phyloP scores from a whole-genome alignment of 2,113 vertebrate species.

The Gila orcuttii region DNA sequence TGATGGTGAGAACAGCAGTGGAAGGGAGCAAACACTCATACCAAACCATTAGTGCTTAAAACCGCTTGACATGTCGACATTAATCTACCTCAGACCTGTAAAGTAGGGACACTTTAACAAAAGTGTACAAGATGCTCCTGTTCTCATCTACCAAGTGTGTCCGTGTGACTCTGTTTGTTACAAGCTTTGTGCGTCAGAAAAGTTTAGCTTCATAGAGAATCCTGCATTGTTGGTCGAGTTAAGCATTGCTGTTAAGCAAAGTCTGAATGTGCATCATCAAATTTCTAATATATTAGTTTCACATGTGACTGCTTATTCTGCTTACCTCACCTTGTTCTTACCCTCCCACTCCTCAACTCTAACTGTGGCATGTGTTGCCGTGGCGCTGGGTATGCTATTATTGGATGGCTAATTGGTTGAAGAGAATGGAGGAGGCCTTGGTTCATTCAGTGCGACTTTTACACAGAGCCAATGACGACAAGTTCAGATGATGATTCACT shows the following conservation, averaged over 20 bases:
- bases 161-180: background rate
- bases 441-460: background rate
- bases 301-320: background rate
- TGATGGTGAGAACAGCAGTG: conserved; percentile 33
- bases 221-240: background rate
- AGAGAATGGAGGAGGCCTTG: conserved; percentile 26
- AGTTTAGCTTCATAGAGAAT: background rate
- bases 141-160: conserved; percentile 25
- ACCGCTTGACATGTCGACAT: conserved; percentile 51
- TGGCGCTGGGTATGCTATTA: conserved; percentile 45
- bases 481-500: conserved; percentile 27
- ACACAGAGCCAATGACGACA: conserved; percentile 12
- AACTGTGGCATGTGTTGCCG: conserved; percentile 16
- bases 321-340: background rate
- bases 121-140: conserved; percentile 49
- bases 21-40: conserved; percentile 35
- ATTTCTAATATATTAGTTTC: background rate
- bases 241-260: background rate
- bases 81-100: conserved; percentile 45
- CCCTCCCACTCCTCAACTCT: conserved; percentile 16
- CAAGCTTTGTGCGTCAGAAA: background rate
- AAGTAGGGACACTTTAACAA: conserved; percentile 48
- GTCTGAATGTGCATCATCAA: background rate
- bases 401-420: conserved; percentile 45
- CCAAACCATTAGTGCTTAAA: conserved; percentile 50